Conservation (phyloP, 2,888 invertebrate species). For the Coremacera marginata region DNA sequence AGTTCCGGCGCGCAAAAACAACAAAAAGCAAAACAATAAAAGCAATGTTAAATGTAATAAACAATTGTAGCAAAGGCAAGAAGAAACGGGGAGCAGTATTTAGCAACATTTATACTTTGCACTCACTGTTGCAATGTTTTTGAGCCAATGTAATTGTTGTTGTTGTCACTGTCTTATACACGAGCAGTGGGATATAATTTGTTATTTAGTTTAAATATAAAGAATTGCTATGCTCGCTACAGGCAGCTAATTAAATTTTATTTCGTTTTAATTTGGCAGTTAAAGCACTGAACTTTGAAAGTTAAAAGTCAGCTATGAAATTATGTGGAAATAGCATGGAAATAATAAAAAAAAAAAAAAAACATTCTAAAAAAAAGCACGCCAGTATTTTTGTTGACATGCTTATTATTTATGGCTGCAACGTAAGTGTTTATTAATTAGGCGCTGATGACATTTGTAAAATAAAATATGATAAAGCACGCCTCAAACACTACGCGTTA, state of each 20-base stretch:
- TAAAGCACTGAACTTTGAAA: not conserved
- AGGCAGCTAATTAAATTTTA: constrained; percentile 32
- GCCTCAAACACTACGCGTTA: no score
- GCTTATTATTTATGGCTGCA: constrained; percentile 1
- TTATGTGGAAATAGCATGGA: not conserved
- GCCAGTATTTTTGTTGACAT: not conserved
- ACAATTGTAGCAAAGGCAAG: not conserved
- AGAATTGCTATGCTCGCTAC: not conserved
- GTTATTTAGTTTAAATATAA: not conserved
- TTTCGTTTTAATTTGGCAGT: constrained; percentile 19
- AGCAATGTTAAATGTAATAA: not conserved
- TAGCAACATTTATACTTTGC: not conserved
- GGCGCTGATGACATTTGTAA: not conserved
- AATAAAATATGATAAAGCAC: no score
- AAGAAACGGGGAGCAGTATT: not conserved
- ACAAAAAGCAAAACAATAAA: not conserved
- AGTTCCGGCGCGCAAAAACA: constrained; percentile 55
- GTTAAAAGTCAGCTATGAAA: not conserved
- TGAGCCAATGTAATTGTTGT: not conserved
- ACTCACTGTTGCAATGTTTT: not conserved
- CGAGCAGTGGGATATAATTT: not conserved
- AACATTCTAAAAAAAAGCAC: not conserved
- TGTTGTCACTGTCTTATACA: not conserved
- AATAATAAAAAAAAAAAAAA: not conserved
- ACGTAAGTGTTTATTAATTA: not conserved